A percentile compares a stretch with the other conserved stretches of the same genome.
Evolutionary conservation across 2,113 vertebrate species (phyloP).

Genomic region (Xenopus borealis): DNA sequence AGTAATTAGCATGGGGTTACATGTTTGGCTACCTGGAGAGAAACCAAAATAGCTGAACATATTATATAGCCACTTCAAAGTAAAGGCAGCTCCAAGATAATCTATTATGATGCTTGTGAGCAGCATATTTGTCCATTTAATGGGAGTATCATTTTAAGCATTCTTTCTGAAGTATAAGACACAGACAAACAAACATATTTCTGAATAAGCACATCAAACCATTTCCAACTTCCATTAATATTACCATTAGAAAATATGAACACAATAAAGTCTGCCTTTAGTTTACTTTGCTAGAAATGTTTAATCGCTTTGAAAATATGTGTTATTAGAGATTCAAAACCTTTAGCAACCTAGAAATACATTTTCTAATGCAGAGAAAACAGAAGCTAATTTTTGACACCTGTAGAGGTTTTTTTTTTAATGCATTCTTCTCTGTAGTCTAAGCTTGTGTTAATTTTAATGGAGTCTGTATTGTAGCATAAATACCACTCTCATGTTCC

Average conservation of each 20-base stretch:
- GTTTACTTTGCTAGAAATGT: conserved; percentile 10
- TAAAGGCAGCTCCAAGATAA: too few species aligned
- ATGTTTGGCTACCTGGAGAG: too few species aligned
- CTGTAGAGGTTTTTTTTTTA: not conserved
- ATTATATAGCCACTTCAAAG: too few species aligned
- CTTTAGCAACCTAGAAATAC: conserved; percentile 2
- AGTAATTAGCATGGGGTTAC: too few species aligned
- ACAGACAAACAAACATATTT: not conserved
- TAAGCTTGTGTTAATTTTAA: not conserved
- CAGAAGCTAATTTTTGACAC: conserved; percentile 15
- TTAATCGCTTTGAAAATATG: conserved; percentile 35
- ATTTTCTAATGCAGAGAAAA: conserved; percentile 25
- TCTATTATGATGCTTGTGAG: too few species aligned
- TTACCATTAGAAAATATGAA: conserved; percentile 21
- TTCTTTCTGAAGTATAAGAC: too few species aligned
- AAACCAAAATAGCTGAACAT: too few species aligned
- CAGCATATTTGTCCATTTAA: too few species aligned
- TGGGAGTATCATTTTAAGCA: too few species aligned
- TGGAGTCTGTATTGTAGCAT: not conserved
- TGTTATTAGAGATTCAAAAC: conserved; percentile 6
- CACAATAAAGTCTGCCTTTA: not conserved
- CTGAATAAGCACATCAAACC: not conserved
- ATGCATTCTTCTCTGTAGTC: not conserved
- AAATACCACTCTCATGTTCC: not conserved
- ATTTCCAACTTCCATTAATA: conserved; percentile 35